These are phyloP conservation scores for Craseonycteris thonglongyai DNA, from an alignment of 2,113 vertebrate genomes.

Conservation along the genomic window DNA sequence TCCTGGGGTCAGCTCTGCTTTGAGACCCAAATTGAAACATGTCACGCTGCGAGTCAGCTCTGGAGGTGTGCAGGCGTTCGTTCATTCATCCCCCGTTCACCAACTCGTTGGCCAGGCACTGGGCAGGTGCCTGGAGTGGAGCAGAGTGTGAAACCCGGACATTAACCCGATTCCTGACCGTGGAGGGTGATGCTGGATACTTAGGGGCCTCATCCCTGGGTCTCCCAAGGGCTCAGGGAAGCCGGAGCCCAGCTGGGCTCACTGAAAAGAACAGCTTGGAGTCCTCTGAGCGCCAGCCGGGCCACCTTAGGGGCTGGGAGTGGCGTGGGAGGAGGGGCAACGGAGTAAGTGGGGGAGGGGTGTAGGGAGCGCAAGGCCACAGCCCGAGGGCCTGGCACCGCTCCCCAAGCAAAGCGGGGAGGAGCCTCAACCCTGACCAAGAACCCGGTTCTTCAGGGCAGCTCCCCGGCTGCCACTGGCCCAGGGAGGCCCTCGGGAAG, in stretches of 20 bases:
- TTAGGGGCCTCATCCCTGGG: background rate
- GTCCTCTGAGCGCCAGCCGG: background rate
- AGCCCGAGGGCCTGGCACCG: too few species aligned
- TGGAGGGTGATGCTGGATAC: background rate
- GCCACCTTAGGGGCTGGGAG: background rate
- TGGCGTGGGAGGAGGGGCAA: fast-evolving
- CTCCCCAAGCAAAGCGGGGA: background rate
- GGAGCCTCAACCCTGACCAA: background rate
- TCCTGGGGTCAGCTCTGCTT: background rate
- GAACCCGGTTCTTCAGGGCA: background rate
- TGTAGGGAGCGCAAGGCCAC: fast-evolving
- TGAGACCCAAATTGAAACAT: background rate
- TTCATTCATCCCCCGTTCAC: background rate
- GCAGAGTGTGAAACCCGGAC: background rate
- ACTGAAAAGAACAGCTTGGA: background rate
- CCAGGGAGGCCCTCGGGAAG: fast-evolving
- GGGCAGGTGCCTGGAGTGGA: background rate
- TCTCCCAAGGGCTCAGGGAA: background rate
- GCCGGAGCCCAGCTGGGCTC: background rate
- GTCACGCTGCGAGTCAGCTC: background rate
- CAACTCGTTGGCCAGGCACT: background rate
- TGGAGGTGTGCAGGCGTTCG: background rate
- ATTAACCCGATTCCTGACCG: background rate
- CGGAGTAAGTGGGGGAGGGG: background rate
- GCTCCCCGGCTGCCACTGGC: too few species aligned